Evolutionary conservation across 2,797 vertebrate species (phyloP).

Genomic region (Triplophysa bombifrons): DNA sequence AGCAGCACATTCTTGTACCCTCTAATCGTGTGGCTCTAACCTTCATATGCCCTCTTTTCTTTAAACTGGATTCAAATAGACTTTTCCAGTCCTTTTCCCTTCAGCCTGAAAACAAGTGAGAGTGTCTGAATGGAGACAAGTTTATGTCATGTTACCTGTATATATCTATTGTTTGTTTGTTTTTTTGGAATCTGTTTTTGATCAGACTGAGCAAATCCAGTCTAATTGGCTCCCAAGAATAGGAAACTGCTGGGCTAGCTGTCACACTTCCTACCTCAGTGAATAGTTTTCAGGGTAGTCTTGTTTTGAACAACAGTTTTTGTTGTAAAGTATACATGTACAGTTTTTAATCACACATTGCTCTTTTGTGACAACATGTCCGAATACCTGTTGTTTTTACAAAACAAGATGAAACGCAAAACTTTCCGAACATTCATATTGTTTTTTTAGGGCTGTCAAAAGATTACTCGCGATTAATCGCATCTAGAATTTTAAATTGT

Average conservation of each 20-base stretch:
- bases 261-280: neutral
- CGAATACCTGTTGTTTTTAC: slow-evolving; percentile 65
- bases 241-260: slow-evolving; percentile 65
- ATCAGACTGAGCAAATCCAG: slow-evolving; percentile 76
- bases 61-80: neutral
- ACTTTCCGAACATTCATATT: neutral
- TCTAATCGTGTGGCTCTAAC: neutral
- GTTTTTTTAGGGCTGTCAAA: no score
- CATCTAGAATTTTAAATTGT: no score
- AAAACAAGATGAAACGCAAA: slow-evolving; percentile 71
- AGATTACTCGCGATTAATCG: no score
- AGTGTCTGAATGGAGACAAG: neutral
- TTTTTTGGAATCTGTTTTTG: slow-evolving; percentile 46
- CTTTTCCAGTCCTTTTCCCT: neutral
- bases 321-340: neutral
- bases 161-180: neutral
- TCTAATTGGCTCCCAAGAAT: slow-evolving; percentile 82
- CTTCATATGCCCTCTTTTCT: neutral
- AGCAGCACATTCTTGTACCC: slow-evolving; percentile 55
- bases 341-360: neutral
- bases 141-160: neutral
- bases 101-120: neutral
- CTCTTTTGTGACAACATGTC: slow-evolving; percentile 64
- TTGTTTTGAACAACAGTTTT: neutral
- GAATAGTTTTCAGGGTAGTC: neutral